Base-by-base conservation (phyloP, 2,113 vertebrate genomes). In the Scortum barcoo region DNA sequence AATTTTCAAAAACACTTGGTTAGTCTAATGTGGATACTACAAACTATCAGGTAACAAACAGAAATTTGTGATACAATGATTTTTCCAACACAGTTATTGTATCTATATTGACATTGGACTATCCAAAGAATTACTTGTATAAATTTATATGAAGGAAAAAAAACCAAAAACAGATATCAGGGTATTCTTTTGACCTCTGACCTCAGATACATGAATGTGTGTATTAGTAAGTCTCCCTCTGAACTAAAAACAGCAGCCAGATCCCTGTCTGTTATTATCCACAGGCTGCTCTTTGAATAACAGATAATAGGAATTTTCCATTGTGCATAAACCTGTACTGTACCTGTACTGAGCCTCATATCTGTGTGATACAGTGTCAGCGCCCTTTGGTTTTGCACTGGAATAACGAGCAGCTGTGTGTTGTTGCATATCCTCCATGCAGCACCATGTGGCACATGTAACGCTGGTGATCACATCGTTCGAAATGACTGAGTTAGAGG, bases 291-390 rank as follows among this genome's bases (percentile, higher is more conserved):
- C 22, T 69, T 69, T 46, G 50, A 36, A 6, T 28, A 36, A 24
- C 33, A 38, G 51, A n/a, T 46, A 58, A 53, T 0, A 38, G 33
- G 51, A 53, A 13, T 61, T 72, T 77, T 54, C 17, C 57, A 67
- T 66, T 53, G 58, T 76, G 65, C 68, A 78, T 38, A 54, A 46
- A 71, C 56, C 58, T n/a, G 24, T 22, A 22, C 11, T 56, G 33
- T 50, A 63, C 38, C 54, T 76, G 50, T 54, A 61, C 58, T 68
- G 72, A 86, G 54, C 72, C 75, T 60, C 76, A 72, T 77, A 48
- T 62, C 63, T 20, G 11, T 8, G 1, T 7, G 79, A 75, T 60
- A 54, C 48, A 56, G 38, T 38, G n/a, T 76, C 42, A 68, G 40
- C 1, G 44, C 48, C 56, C 61, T 66, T 70, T 80, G 76, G 28